Evolutionary conservation across 2,797 vertebrate species (phyloP), one percentile per base, ranked within the genome.

Genomic region (Coranthus polyacanthus): DNA sequence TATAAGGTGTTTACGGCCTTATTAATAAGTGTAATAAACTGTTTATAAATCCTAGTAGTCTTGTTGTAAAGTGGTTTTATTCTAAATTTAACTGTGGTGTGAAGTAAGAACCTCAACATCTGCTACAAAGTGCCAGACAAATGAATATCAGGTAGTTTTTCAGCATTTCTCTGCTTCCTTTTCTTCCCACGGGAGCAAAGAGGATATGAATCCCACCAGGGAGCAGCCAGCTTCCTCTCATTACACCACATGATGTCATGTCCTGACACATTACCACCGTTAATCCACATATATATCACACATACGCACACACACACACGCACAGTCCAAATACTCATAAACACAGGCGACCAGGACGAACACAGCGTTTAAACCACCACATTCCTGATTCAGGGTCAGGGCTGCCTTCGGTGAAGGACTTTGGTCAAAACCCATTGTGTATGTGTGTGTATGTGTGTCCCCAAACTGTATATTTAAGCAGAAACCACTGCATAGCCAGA

Each of bases 391-490:
- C 66, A 3, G 74, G 77, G 70, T 85, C 74, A 79, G 62, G 43
- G 53, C 66, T 73, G 65, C 50, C 50, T 63, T 22, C 44, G 59
- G 56, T 58, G 59, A 20, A 81, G 70, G 67, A 61, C 67, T 56
- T 16, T 62, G 79, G 78, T 82, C 53, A 71, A 10, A 72, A 16
- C 32, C 54, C 44, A 22, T 39, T 68, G n/a, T 75, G 68, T 47
- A 44, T 18, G 16, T 32, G 18, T 3, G 41, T 36, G 57, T 63
- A 60, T 21, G 52, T 79, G 26, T 54, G 71, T 68, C 46, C 46
- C 65, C 34, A 67, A 70, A 73, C 49, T 86, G 83, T 82, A 49
- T 84, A 75, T 89, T 84, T 88, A 75, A 79, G 66, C 37, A 76
- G 58, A 84, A 84, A 86, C 86, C 80, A 4, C 86, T 67, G 74